Percentiles rank a stretch among this genome's conserved stretches.
Evolutionary conservation across 2,888 invertebrate species (phyloP).

Genomic region (Celastrina argiolus): DNA sequence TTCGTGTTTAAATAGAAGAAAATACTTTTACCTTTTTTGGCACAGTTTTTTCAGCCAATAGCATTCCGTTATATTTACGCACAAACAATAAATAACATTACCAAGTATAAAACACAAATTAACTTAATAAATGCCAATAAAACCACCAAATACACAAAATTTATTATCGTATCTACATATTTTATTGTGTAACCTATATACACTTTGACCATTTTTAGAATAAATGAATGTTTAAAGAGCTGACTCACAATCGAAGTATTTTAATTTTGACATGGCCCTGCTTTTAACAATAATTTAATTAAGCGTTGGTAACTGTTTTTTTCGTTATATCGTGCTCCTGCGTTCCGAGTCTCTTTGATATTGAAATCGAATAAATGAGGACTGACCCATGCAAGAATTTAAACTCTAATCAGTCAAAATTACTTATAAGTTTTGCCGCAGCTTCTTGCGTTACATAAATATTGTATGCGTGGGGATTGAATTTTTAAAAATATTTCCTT

Average conservation of each 20-base stretch:
- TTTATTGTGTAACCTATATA: neutral
- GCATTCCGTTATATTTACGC: neutral
- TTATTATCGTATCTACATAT: slow-evolving; percentile 2
- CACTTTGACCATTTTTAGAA: slow-evolving; percentile 12
- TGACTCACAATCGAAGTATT: slow-evolving; percentile 2
- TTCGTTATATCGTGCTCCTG: neutral
- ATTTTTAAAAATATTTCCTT: too few species aligned
- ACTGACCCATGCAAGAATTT: too few species aligned
- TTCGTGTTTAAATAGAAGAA: too few species aligned
- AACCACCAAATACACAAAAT: slow-evolving; percentile 3
- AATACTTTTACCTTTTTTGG: neutral
- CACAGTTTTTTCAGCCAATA: neutral
- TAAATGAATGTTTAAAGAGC: neutral
- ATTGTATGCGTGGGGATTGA: too few species aligned
- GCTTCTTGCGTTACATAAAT: too few species aligned
- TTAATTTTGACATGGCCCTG: neutral
- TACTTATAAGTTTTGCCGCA: too few species aligned
- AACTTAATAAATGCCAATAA: neutral
- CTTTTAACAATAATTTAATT: neutral
- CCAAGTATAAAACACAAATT: slow-evolving; percentile 8
- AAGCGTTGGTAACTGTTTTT: neutral
- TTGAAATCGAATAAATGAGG: too few species aligned
- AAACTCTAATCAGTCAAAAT: too few species aligned
- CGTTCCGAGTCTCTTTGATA: neutral
- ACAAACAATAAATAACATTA: slow-evolving; percentile 16